Base-by-base conservation (phyloP, 2,888 invertebrate genomes). In the Venustoraphidia nigricollis region DNA sequence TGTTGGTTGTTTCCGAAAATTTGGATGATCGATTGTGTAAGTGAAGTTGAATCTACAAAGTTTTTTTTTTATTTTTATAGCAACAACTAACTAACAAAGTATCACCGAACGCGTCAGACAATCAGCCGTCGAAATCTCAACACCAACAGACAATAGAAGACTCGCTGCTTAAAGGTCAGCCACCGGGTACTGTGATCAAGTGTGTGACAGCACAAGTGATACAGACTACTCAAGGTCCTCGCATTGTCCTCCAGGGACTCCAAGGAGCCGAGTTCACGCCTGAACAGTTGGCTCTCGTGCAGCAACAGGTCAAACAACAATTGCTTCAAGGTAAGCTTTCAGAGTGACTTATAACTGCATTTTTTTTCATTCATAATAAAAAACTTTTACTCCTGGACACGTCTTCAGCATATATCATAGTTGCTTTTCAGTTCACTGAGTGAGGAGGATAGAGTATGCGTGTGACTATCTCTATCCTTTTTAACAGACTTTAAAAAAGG, bases 251-350 rank as follows among this genome's bases (percentile, higher is more conserved):
- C 47, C 89, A 90, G 63, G 90, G 90, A 9, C 68, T 90, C 34
- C 84, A 87, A 54, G 87, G 88, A 0, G 82, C 86, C 51, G 83
- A 87, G 54, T 81, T 91, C 54, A 83, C 88, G 0, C 82, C 81
- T 2, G 84, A 86, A 54, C 90, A 91, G 63, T 64, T 90, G 56
- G 78, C 82, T 4, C 74, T 87, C 50, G 86, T 91, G 1, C 89
- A 91, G 59, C 85, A 88, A 56, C 90, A 91, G 72, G 89, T 91
- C 13, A 90, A 90, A 64, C 88, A 89, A 59, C 90, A 91, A 62
- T 67, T 90, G 46, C 68, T 89, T 45, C 89, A 88, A 80, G 87
- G 87, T 88, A 65, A 58, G 51, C 39, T 11, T 45, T 49, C 27
- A 1, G 27, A 27, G 27, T 27, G 3, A 27, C 6, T 27, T 5